These are phyloP conservation scores for Hymenochirus boettgeri DNA, from an alignment of 2,113 vertebrate species.

Conservation along the genomic window DNA sequence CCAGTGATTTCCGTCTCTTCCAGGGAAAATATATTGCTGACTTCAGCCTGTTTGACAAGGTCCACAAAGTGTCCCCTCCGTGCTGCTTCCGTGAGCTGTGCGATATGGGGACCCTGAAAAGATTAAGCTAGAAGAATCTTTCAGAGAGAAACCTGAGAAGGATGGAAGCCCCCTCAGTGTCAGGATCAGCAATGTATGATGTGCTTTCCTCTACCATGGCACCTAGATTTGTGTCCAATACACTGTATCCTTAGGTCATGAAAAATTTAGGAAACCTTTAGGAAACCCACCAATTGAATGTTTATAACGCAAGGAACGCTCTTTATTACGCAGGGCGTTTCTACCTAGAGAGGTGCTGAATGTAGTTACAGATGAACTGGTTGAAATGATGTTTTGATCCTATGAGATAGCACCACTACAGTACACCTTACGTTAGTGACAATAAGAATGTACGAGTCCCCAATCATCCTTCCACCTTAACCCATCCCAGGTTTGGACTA, in stretches of 20 bases:
- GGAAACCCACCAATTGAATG: constrained; percentile 30
- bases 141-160: constrained; percentile 61
- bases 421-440: too few species aligned
- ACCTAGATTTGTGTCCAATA: constrained; percentile 16
- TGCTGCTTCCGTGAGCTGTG: constrained; percentile 45
- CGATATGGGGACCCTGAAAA: constrained; percentile 72
- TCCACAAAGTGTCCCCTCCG: constrained; percentile 66
- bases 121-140: constrained; percentile 74
- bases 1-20: constrained; percentile 83
- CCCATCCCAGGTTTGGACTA: too few species aligned
- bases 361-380: too few species aligned
- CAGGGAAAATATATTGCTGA: constrained; percentile 90
- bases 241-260: constrained; percentile 11
- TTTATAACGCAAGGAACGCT: constrained; percentile 6
- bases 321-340: not conserved
- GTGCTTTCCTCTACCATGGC: not conserved
- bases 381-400: not conserved
- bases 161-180: constrained; percentile 76
- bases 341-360: not conserved
- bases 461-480: not conserved
- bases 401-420: not conserved
- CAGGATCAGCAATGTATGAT: constrained; percentile 88
- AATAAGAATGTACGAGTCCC: not conserved
- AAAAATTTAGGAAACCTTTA: constrained; percentile 17
- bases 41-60: constrained; percentile 90